Evolutionary conservation across 2,888 invertebrate genomes (phyloP), one percentile per base, ranked within the genome.

Genomic region (Tipula helvola): DNA sequence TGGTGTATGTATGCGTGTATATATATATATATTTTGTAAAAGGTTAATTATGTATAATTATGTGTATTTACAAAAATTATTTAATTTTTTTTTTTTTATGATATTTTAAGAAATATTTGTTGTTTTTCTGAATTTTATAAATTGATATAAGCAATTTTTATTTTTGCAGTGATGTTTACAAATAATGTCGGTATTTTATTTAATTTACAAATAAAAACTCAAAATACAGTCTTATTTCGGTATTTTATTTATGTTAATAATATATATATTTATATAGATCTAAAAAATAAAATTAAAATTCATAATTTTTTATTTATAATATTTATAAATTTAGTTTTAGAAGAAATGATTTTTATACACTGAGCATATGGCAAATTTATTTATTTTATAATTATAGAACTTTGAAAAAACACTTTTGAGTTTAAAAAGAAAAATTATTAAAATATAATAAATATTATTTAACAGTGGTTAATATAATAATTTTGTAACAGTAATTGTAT

Each of bases 191-290:
- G 47, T 44, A 44, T 44, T 44, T 44, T 44, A 28, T 28, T 28
- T 28, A 28, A 28, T 28, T 28, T 28, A 28, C 2, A 3, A 5
- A 18, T 71, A 18, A 71, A 71, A 71, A 71, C 28, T 71, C 28
- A 71, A 71, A 71, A 71, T 71, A 71, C 71, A 71, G 71, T 71
- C 71, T 71, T 71, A 71, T 71, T 71, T 71, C 71, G 71, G 71
- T 71, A 71, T 71, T 71, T 71, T 28, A 18, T 71, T 71, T 71
- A 57, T 16, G 3, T 41, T 41, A 8, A 28, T 28, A 2, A 39
- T 39, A 44, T 44, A 52, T 52, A 52, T 52, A 52, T 71, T 28
- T 71, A 28, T 28, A 71, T 18, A 71, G 57, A 10, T 57, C 8
- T 57, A 57, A 57, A 57, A 57, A 57, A 57, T 57, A 57, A 57